phyloP scores from a whole-genome alignment of 1,140 invertebrate genomes.

The Leptonema lineaticorne region DNA sequence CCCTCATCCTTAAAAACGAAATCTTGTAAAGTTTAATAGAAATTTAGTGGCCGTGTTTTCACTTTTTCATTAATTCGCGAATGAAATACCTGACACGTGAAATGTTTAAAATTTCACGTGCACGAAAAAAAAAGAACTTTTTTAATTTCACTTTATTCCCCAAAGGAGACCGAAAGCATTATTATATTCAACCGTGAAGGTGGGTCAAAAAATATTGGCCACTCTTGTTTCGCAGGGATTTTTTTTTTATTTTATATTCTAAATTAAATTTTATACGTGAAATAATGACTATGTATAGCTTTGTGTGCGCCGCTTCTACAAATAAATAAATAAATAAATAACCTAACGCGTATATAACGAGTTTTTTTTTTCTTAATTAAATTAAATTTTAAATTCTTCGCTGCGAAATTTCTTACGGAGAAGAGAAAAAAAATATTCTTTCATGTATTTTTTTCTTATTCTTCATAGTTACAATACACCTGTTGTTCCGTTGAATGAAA shows the following conservation, averaged over 20 bases:
- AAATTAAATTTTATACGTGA: too few species aligned
- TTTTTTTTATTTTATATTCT: too few species aligned
- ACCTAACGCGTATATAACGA: background rate
- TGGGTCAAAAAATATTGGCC: too few species aligned
- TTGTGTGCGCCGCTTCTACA: too few species aligned
- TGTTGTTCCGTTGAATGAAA: conserved; percentile 17
- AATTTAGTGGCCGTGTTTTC: background rate
- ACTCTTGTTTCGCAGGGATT: too few species aligned
- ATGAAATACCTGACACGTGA: conserved; percentile 4
- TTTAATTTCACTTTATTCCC: conserved; percentile 15
- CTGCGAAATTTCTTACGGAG: background rate
- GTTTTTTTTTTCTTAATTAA: background rate
- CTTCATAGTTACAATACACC: conserved; percentile 15
- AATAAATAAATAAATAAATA: background rate
- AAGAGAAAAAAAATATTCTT: background rate
- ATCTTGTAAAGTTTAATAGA: background rate
- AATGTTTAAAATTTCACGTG: background rate
- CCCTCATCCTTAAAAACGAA: too few species aligned
- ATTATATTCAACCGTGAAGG: background rate
- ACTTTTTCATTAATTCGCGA: background rate
- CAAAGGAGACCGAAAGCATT: background rate
- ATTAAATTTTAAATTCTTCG: background rate
- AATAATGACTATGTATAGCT: too few species aligned
- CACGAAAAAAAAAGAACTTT: background rate
- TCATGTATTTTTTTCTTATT: background rate